Percentiles rank a stretch among this genome's conserved stretches.
Evolutionary conservation across 1,140 invertebrate species (phyloP).

Genomic region (Palaemon carinicauda): DNA sequence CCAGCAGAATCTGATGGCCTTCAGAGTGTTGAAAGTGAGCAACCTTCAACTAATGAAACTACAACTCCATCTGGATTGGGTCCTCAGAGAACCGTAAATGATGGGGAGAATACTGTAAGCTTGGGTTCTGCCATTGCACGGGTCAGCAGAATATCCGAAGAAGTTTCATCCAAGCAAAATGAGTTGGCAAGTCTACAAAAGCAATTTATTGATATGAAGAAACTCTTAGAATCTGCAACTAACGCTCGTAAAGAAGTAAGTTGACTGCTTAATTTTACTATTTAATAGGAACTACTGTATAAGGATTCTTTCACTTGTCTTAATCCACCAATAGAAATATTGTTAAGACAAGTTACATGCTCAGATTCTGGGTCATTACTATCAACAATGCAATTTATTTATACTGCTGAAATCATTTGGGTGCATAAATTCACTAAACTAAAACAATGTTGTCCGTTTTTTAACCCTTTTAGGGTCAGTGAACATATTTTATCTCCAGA

Average conservation of each 20-base stretch:
- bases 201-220: conserved; percentile 55
- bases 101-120: not conserved
- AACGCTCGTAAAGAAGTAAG: conserved; percentile 13
- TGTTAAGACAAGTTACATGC: no score
- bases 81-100: not conserved
- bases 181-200: conserved; percentile 47
- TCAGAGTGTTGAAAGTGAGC: not conserved
- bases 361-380: no score
- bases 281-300: no score
- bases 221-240: conserved; percentile 47
- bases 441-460: no score
- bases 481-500: no score
- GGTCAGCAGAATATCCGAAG: conserved; percentile 29
- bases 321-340: no score
- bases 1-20: not conserved
- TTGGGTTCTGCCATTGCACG: not conserved
- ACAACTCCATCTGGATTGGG: not conserved
- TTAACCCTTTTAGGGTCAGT: no score
- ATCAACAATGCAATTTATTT: no score
- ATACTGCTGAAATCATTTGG: no score
- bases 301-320: no score
- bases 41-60: not conserved
- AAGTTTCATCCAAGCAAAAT: conserved; percentile 11
- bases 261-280: not conserved
- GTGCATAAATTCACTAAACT: no score